Percentiles rank a stretch among this genome's conserved stretches.
phyloP scores from a whole-genome alignment of 2,797 vertebrate genomes.

The Poecilia velifera region DNA sequence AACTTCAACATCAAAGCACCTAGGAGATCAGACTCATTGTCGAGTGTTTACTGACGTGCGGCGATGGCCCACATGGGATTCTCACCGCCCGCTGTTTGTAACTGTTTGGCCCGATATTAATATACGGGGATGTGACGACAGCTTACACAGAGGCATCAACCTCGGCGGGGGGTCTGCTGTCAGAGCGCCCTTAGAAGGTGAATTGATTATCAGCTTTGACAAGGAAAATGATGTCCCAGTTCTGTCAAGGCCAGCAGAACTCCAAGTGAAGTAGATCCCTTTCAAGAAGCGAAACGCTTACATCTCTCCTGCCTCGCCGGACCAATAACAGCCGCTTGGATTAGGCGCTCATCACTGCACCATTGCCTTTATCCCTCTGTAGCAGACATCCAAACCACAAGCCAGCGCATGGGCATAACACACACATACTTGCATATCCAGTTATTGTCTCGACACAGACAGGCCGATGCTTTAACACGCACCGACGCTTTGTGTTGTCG shows the following conservation, averaged over 20 bases:
- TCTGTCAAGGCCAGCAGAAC: conserved; percentile 80
- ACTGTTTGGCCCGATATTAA: conserved; percentile 63
- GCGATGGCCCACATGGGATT: conserved; percentile 35
- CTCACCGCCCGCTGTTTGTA: conserved; percentile 52
- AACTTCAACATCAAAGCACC: conserved; percentile 65
- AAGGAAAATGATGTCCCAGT: conserved; percentile 82
- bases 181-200: conserved; percentile 75
- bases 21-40: conserved; percentile 44
- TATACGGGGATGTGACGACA: conserved; percentile 62
- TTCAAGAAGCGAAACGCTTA: conserved; percentile 79
- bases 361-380: conserved; percentile 59
- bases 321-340: conserved; percentile 63
- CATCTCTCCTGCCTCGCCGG: conserved; percentile 62
- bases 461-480: conserved; percentile 44
- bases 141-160: conserved; percentile 48
- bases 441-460: conserved; percentile 49
- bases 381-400: conserved; percentile 55
- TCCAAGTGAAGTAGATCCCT: conserved; percentile 78
- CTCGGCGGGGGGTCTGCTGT: conserved; percentile 70
- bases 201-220: conserved; percentile 83
- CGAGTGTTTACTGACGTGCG: conserved; percentile 44
- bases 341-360: conserved; percentile 67
- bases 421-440: conserved; percentile 12
- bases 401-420: conserved; percentile 36
- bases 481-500: conserved; percentile 55